Evolutionary conservation across 2,113 vertebrate genomes (phyloP), one percentile per base, ranked within the genome.

Genomic region (Varanus komodoensis): DNA sequence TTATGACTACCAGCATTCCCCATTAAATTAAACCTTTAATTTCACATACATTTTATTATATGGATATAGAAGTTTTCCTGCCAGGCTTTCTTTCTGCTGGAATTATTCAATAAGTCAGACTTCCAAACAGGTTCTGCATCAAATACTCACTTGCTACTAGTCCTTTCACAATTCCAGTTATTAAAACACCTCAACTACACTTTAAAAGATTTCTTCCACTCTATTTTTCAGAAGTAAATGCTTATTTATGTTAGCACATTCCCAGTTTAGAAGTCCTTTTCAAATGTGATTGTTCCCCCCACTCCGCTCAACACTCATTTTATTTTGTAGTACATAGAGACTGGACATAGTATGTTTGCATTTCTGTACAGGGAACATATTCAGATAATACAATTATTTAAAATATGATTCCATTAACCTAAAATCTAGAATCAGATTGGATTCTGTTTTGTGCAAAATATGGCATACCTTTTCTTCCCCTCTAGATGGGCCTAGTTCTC

Each of bases 121-220:
- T 77, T n/a, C 15, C 15, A 67, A 75, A 92, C 89, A 64, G 78
- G 71, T 80, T 57, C 29, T 54, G 88, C 67, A 89, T n/a, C 34
- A 79, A 44, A 86, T 89, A 89, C 1, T 48, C 54, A 93, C 32
- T 52, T 64, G 48, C 50, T 84, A 87, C 12, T 6, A 89, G 87
- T 52, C 61, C 80, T 82, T 83, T 89, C 21, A 80, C 11, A 88
- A 87, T 23, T 73, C 80, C 32, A 88, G 23, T 0, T 34, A 90
- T 61, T 14, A 83, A 57, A 69, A 27, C 19, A 69, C 14, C 44
- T 67, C 8, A 74, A 52, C 11, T 23, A 15, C 52, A 64, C 38
- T 21, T 67, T 1, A 27, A 32, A 6, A 12, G 7, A 23, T 38
- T 25, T 85, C 19, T 74, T 86, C 32, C 23, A 86, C 12, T 4